Base-by-base conservation (phyloP, 2,888 invertebrate species). In the Mesorhabditis spiculigera region DNA sequence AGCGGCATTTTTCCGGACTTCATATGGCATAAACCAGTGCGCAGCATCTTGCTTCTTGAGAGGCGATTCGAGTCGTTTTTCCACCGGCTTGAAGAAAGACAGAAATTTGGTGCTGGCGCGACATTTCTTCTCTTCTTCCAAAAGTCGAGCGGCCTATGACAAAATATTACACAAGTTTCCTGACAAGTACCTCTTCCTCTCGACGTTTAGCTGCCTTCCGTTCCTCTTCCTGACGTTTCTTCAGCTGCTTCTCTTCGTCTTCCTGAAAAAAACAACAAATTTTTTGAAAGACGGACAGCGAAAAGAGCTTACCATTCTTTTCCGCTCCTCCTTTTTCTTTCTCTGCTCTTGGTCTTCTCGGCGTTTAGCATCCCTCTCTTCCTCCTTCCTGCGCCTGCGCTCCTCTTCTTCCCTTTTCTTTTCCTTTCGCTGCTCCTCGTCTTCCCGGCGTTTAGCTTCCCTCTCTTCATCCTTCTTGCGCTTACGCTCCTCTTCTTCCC, bases 61-160 rank as follows among this genome's bases (percentile, higher is more conserved):
- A 13, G 58, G 58, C 58, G 8, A 13, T 50, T 65, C 65, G 44
- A 69, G 70, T 58, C 75, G 73, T 69, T 77, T 81, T 41, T 79
- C 79, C 3, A 76, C 71, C 67, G 78, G 77, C 58, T 71, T 75
- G 75, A 83, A 83, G 71, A 78, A 83, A 13, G 67, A 71, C 10
- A 76, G 71, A 61, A 82, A 78, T 8, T 72, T 63, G 6, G 71
- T 75, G 5, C 79, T 76, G 42, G 68, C 74, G 13, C 80, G 75
- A 6, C 70, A 63, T 66, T 79, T 79, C 66, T 75, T 75, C 69
- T 74, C 76, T 45, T 81, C 78, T n/a, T 73, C 63, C 4, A 73
- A 75, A 74, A 28, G 63, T 70, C 43, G 42, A 5, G 45, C 70
- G n/a, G 13, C 43, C 28, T 43, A 43, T 43, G 16, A 65, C 42